Evolutionary conservation across 2,888 invertebrate species (phyloP), one percentile per base, ranked within the genome.

Genomic region (Pandemis heparana): DNA sequence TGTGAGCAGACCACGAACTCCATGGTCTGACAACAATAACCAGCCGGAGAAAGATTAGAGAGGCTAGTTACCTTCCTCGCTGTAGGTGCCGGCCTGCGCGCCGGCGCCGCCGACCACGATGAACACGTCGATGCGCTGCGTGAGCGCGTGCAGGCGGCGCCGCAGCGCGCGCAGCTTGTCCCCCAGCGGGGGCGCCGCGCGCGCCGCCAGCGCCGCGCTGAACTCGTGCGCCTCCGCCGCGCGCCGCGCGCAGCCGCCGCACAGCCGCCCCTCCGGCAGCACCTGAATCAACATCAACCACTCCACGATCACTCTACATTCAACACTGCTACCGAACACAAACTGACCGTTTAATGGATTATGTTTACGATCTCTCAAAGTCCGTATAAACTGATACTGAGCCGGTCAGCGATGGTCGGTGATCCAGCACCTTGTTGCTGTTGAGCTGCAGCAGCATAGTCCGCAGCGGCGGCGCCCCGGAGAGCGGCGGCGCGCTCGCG

Each of bases 111-210:
- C 93, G 56, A 94, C 93, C 39, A 94, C 94, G 48, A 94, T 93
- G 79, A 92, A 94, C 23, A 94, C 94, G 71, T 94, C 93, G 32
- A 94, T 92, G 80, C 92, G 92, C 81, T 93, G 92, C 0, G 94
- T 93, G 48, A 94, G 78, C 77, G 93, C 92, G 66, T 92, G 89
- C 8, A 94, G 78, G 61, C 89, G 87, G 12, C 88, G 83, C 6
- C 94, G 84, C 41, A 94, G 77, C 0, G 92, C 89, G 4, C 91
- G 84, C 41, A 94, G 92, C 80, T 93, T 93, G 72, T 94, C 93
- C 63, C 92, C 91, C 9, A 94, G 87, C 0, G 93, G 91, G 0
- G 91, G 89, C 0, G 83, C 83, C 0, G 85, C 83, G 18, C 80
- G 83, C 0, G 87, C 71, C 0, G 85, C 80, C 3, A 93, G 80